These are phyloP conservation scores for Sinella curviseta DNA, from an alignment of 1,140 invertebrate species.

Conservation along the genomic window DNA sequence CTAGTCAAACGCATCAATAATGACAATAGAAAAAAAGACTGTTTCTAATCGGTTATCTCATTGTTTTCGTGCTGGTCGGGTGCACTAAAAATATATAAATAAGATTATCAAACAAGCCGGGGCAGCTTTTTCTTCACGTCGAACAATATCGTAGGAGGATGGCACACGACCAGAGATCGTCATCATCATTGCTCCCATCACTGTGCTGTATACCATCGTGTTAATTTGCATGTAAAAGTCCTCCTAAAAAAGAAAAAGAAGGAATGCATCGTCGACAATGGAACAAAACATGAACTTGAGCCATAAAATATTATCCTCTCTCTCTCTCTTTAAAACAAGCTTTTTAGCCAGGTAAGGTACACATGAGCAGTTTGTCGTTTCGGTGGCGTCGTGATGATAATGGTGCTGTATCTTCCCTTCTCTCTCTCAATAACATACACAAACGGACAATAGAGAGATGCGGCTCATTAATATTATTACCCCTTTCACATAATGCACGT, in stretches of 20 bases:
- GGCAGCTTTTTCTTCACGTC: too few species aligned
- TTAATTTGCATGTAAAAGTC: background rate
- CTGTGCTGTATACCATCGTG: background rate
- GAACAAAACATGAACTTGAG: constrained; percentile 7
- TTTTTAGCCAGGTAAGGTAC: too few species aligned
- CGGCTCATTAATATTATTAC: background rate
- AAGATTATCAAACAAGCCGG: too few species aligned
- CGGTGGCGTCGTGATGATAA: too few species aligned
- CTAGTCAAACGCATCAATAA: background rate
- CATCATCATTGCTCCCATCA: background rate
- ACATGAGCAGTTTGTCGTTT: too few species aligned
- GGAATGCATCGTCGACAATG: background rate
- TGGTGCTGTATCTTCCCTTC: background rate
- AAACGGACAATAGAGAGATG: background rate
- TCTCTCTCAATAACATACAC: background rate
- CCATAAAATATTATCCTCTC: background rate
- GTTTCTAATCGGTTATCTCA: background rate
- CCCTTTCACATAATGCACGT: background rate
- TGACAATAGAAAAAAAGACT: background rate
- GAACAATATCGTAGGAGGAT: too few species aligned
- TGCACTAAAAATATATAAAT: too few species aligned
- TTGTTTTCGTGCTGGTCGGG: too few species aligned
- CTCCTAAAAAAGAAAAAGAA: background rate
- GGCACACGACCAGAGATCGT: background rate
- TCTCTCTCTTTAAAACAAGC: background rate